Evolutionary conservation across 2,888 invertebrate species (phyloP).

Genomic region (Pharmacophagus antenor): DNA sequence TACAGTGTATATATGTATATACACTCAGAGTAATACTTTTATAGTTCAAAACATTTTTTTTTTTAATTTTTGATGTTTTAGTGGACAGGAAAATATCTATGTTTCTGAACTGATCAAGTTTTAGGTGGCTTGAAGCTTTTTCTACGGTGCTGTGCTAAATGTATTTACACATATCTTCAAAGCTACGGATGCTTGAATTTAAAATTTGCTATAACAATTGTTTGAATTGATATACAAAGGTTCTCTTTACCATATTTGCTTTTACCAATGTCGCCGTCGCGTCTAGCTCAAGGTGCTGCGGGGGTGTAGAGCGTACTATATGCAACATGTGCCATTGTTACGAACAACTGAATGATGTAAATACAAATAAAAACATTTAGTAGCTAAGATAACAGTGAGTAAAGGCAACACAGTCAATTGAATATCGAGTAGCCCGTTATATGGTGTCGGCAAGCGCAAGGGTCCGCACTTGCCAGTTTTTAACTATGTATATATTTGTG

Average conservation of each 20-base stretch:
- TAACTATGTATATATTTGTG: conserved; percentile 49
- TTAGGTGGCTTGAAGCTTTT: neutral
- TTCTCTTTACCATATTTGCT: no score
- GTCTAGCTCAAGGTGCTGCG: no score
- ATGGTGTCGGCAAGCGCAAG: conserved; percentile 40
- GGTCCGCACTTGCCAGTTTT: conserved; percentile 60
- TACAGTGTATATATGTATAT: no score
- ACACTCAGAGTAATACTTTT: no score
- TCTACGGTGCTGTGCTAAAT: neutral
- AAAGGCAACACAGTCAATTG: conserved; percentile 72
- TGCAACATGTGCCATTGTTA: conserved; percentile 57
- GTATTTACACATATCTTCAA: neutral
- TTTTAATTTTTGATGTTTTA: neutral
- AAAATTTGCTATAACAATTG: neutral
- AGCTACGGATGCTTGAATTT: neutral
- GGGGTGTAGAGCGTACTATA: neutral
- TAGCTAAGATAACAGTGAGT: conserved; percentile 42
- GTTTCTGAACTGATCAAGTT: no score
- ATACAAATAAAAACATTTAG: conserved; percentile 46
- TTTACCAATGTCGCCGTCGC: no score
- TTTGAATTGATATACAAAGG: neutral
- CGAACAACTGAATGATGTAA: conserved; percentile 57
- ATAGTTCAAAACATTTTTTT: neutral
- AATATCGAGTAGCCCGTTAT: conserved; percentile 46
- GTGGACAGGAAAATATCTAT: no score